Evolutionary conservation across 2,113 vertebrate species (phyloP), one percentile per base, ranked within the genome.

Genomic region (Polyodon spathula): DNA sequence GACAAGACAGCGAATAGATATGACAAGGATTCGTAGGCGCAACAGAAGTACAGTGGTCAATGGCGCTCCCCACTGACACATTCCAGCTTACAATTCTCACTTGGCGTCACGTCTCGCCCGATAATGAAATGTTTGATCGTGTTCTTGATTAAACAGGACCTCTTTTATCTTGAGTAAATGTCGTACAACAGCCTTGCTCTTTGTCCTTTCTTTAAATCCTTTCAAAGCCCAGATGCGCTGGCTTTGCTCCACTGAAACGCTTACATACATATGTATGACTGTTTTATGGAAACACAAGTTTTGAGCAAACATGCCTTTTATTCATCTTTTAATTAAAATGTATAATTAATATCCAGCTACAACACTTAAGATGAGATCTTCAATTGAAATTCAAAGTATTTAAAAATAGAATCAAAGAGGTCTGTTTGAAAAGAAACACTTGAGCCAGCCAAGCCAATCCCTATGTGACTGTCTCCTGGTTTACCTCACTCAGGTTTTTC

Each of bases 291-390:
- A 72, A 66, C 66, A 67, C 40, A 63, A 68, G 66, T 65, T 63
- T 62, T 57, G 53, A 67, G 58, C 63, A 67, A 69, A 62, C 66
- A 58, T 67, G 58, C 58, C 70, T 85, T 81, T 80, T 73, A 78
- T 78, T 67, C 46, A 52, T 27, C 62, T 62, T 66, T 81, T 67
- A 81, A 82, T 81, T 72, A 72, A 74, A 68, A 73, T 74, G 76
- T 71, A 81, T 85, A 79, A 86, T 86, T 81, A 81, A 71, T 78
- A 72, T 60, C 71, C 65, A 68, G 73, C 72, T 50, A 54, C 71
- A 61, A 68, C 78, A 74, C 83, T 80, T 76, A 68, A 78, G 66
- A 41, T 46, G 70, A 40, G 63, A 16, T 70, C 64, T 66, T 66
- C 71, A 72, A 64, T 66, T 60, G 57, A 73, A 53, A 64, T 64